Base-by-base conservation (phyloP, 2,113 vertebrate genomes). In the Istiophorus platypterus region DNA sequence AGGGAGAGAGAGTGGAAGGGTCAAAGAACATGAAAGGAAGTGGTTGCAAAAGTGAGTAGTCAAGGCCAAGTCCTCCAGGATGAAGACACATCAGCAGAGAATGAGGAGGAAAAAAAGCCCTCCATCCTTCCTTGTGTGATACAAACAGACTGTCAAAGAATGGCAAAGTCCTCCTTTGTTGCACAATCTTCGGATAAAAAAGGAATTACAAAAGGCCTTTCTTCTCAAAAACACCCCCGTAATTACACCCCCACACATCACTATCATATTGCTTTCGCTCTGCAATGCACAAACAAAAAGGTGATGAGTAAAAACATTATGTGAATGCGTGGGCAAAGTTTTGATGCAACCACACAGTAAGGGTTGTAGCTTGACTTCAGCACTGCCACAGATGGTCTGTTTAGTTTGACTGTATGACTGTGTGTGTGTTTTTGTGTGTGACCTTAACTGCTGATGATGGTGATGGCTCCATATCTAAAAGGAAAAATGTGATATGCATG, bases 211-310 rank as follows among this genome's bases (percentile, higher is more conserved):
- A 20, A 72, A 70, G 57, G n/a, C 22, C 56, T 74, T 76, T 82
- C 49, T 90, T 81, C 77, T 80, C 58, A 58, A 76, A 86, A 90
- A 90, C 86, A 52, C 91, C 87, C 15, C 82, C 67, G 10, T 47
- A 42, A 8, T 7, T 7, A 45, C 27, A 31, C 13, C 17, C 78
- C 58, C 69, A n/a, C 79, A 37, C 29, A 29, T 75, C 61, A 57
- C 76, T 72, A 78, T 81, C 64, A 27, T 47, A 24, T 4, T 31
- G 34, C 59, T 76, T 65, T 72, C 29, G 0, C 34, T 52, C 26
- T 24, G 31, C 27, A 1, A n/a, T 49, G 82, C 47, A 34, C 66
- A 59, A 67, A 70, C 31, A 41, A 56, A 61, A 51, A 70, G 45
- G 63, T 47, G 49, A 62, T 85, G 81, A 81, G 72, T 81, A 77